Conservation (phyloP, 2,797 vertebrate species). For the Botia kubotai region DNA sequence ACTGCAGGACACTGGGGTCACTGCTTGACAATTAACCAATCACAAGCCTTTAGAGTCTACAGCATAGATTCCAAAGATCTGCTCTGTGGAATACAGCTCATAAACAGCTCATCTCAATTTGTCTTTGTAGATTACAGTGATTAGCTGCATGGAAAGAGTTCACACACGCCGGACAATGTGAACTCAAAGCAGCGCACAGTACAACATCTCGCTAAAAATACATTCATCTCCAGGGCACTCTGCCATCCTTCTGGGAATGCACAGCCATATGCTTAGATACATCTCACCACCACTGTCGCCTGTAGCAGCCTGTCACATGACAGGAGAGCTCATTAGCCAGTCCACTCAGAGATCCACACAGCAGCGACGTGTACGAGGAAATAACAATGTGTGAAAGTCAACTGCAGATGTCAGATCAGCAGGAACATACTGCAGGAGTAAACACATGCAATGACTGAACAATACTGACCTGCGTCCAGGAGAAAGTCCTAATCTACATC, state of each 20-base stretch:
- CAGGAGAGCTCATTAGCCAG: conserved; percentile 48
- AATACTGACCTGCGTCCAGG: not conserved
- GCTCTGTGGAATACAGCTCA: not conserved
- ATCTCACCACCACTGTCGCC: conserved; percentile 47
- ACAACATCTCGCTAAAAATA: conserved; percentile 60
- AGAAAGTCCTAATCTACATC: not conserved
- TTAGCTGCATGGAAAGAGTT: conserved; percentile 19
- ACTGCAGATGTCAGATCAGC: conserved; percentile 16
- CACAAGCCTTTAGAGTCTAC: not conserved
- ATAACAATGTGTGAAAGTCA: conserved; percentile 24
- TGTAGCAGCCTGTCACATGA: conserved; percentile 44
- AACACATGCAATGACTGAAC: conserved; percentile 5
- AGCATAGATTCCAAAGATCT: too few relatives aligned
- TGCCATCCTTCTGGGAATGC: conserved; percentile 55
- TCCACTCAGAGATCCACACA: conserved; percentile 22
- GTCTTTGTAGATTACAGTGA: conserved; percentile 3
- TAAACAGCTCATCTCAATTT: conserved; percentile 8
- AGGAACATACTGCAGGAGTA: conserved; percentile 5
- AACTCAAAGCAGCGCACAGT: conserved; percentile 43
- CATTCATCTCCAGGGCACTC: conserved; percentile 55
- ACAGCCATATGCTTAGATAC: conserved; percentile 54
- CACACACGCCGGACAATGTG: conserved; percentile 43
- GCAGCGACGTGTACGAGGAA: conserved; percentile 9
- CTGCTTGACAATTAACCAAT: not conserved
- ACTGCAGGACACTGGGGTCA: not conserved